Evolutionary conservation across 2,797 vertebrate species (phyloP).

Genomic region (Netta rufina): DNA sequence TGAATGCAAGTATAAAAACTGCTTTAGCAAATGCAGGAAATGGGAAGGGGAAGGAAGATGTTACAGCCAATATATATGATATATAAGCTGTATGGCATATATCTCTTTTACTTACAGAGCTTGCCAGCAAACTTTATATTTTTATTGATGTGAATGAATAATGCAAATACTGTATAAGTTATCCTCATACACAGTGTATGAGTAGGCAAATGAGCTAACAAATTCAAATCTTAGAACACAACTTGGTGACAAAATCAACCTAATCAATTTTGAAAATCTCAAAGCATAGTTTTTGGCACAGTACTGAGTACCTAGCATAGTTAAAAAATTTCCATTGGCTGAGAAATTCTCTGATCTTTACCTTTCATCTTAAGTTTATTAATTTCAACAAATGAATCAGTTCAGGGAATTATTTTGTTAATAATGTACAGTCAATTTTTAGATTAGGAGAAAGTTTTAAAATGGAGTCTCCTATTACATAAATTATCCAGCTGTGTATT

Average conservation of each 20-base stretch:
- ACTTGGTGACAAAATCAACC: not conserved
- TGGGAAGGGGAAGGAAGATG: not conserved
- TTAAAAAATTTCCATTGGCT: not conserved
- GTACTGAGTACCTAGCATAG: not conserved
- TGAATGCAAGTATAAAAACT: conserved; percentile 41
- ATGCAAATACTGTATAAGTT: not conserved
- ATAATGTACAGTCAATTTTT: not conserved
- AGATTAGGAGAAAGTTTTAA: not conserved
- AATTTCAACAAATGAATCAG: not conserved
- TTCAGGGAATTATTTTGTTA: not conserved
- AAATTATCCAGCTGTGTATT: not conserved
- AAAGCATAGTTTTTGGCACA: not conserved
- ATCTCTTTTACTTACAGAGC: not conserved
- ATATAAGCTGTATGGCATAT: not conserved
- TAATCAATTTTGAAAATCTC: not conserved
- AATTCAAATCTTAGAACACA: not conserved
- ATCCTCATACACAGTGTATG: not conserved
- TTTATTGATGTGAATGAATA: not conserved
- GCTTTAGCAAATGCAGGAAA: conserved; percentile 14
- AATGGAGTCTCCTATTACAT: not conserved
- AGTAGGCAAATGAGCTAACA: not conserved
- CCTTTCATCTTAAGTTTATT: not conserved
- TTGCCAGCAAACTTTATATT: not conserved
- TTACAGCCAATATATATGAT: not conserved
- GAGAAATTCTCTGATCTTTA: not conserved